Percentiles rank a stretch among this genome's conserved stretches.
phyloP scores from a whole-genome alignment of 2,888 invertebrate species.

The Silvanus unidentatus region DNA sequence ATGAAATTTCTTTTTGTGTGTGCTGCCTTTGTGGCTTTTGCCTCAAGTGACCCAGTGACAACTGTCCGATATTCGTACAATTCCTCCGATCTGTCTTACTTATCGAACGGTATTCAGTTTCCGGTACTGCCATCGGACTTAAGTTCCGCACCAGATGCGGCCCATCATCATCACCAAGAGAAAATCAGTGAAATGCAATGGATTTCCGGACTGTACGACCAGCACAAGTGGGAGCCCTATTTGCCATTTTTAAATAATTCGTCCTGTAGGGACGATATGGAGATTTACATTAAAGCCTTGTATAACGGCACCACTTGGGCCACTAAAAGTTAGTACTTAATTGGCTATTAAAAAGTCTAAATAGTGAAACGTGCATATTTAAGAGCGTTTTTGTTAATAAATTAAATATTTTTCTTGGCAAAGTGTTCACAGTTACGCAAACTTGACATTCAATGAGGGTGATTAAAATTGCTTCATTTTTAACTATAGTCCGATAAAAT shows the following conservation, averaged over 20 bases:
- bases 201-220: slow-evolving; percentile 61
- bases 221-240: slow-evolving; percentile 51
- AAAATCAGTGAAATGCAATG: slow-evolving; percentile 55
- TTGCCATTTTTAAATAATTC: slow-evolving; percentile 25
- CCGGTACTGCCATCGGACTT: slow-evolving; percentile 30
- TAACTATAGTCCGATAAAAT: too few species aligned
- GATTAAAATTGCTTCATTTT: too few species aligned
- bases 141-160: slow-evolving; percentile 15
- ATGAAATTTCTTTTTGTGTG: slow-evolving; percentile 1
- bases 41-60: slow-evolving; percentile 17
- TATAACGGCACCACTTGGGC: slow-evolving; percentile 66
- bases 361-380: too few species aligned
- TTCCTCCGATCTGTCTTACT: slow-evolving; percentile 43
- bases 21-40: slow-evolving; percentile 15
- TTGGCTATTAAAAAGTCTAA: too few species aligned
- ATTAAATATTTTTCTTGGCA: too few species aligned
- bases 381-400: too few species aligned
- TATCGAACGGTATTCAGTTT: slow-evolving; percentile 44
- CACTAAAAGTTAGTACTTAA: slow-evolving; percentile 63
- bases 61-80: slow-evolving; percentile 35
- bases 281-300: slow-evolving; percentile 53
- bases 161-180: slow-evolving; percentile 23
- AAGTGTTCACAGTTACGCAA: too few species aligned
- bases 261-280: slow-evolving; percentile 52
- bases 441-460: too few species aligned